phyloP scores from a whole-genome alignment of 2,888 invertebrate genomes.

The Balanococcus diminutus region DNA sequence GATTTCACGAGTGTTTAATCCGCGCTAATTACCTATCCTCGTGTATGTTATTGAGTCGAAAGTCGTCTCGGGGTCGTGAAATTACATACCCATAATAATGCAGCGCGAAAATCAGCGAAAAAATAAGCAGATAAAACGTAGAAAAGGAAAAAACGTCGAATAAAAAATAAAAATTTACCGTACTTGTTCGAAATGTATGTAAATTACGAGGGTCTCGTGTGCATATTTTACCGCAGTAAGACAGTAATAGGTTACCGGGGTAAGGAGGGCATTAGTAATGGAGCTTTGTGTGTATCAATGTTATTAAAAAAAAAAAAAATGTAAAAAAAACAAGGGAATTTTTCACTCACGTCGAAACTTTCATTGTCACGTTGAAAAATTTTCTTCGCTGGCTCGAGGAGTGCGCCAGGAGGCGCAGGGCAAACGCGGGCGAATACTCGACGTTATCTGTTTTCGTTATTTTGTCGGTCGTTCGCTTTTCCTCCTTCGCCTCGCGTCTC shows the following conservation, averaged over 20 bases:
- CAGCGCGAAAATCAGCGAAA: neutral
- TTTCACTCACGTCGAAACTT: neutral
- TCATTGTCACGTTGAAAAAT: constrained; percentile 19
- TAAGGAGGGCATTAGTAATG: neutral
- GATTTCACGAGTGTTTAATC: constrained; percentile 1
- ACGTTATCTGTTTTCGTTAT: constrained; percentile 34
- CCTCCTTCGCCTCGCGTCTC: neutral
- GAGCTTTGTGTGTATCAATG: neutral
- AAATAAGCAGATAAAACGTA: too few species aligned
- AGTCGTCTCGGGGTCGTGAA: neutral
- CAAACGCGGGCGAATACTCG: neutral
- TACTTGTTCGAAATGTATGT: neutral
- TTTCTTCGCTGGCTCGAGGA: neutral
- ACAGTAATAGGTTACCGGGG: neutral
- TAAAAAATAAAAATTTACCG: neutral
- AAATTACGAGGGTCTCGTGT: neutral
- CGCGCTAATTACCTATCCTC: neutral
- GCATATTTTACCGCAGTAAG: neutral
- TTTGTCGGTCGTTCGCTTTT: constrained; percentile 35
- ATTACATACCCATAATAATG: neutral
- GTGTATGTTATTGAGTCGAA: neutral
- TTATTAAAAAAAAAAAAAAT: neutral
- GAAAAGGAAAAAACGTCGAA: neutral
- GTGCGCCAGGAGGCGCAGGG: neutral
- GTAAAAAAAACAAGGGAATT: neutral